A percentile compares a stretch with the other conserved stretches of the same genome.
Evolutionary conservation across 2,113 vertebrate species (phyloP).

Genomic region (Cyrtonyx montezumae): DNA sequence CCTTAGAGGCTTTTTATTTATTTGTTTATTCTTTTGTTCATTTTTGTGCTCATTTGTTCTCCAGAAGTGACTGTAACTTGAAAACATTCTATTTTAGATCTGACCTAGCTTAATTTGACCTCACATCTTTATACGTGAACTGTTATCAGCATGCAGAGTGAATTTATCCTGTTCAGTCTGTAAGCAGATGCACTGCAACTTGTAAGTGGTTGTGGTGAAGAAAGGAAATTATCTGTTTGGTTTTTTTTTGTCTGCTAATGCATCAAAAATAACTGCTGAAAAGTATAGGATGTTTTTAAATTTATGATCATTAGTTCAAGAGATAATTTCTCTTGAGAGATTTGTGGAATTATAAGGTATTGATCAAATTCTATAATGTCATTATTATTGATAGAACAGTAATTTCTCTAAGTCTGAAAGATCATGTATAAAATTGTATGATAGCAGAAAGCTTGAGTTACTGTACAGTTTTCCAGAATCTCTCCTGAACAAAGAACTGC

Average conservation of each 20-base stretch:
- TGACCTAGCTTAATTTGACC: background rate
- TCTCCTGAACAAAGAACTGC: conserved; percentile 1
- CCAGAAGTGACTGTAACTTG: background rate
- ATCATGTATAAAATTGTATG: background rate
- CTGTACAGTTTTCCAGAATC: background rate
- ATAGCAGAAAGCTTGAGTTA: background rate
- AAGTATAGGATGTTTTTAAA: background rate
- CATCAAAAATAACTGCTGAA: background rate
- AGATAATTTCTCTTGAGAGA: background rate
- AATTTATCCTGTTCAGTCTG: background rate
- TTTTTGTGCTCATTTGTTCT: background rate
- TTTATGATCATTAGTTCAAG: background rate
- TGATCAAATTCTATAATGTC: background rate
- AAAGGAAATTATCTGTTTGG: background rate
- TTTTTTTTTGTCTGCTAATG: background rate
- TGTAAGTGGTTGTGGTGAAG: background rate
- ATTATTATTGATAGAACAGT: background rate
- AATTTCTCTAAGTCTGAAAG: background rate
- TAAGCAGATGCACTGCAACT: background rate
- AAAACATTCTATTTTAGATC: background rate
- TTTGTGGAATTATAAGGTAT: background rate
- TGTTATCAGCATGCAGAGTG: background rate
- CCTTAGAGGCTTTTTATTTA: background rate
- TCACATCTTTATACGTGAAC: background rate
- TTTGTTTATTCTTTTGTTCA: background rate